These are phyloP conservation scores for Paraplagusia blochii DNA, from an alignment of 2,113 vertebrate species.

Conservation along the genomic window DNA sequence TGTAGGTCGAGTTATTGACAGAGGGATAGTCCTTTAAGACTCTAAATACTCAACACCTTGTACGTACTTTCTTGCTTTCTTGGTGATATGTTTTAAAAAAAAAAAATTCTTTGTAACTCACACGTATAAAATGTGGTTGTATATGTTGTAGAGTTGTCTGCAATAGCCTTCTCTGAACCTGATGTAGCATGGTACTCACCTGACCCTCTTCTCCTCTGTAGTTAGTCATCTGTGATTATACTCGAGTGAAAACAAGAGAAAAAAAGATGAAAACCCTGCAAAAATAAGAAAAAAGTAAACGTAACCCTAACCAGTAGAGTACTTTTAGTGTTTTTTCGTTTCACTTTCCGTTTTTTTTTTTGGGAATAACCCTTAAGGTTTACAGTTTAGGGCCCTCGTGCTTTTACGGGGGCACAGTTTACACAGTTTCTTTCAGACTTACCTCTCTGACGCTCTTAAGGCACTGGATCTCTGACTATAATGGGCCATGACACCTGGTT, in stretches of 20 bases:
- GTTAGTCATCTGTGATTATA: conserved; percentile 71
- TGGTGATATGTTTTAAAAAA: conserved; percentile 85
- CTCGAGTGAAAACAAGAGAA: conserved; percentile 57
- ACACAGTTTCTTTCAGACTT: conserved; percentile 67
- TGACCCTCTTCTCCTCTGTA: conserved; percentile 71
- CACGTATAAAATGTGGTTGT: conserved; percentile 83
- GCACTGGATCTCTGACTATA: conserved; percentile 62
- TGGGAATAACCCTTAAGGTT: conserved; percentile 62
- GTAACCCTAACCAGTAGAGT: conserved; percentile 62
- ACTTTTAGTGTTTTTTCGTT: conserved; percentile 54
- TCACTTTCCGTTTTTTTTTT: conserved; percentile 37
- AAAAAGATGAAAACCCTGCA: conserved; percentile 67
- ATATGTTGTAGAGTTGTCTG: conserved; percentile 87
- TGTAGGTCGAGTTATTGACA: conserved; percentile 77
- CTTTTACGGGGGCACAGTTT: conserved; percentile 63
- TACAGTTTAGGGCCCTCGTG: conserved; percentile 68
- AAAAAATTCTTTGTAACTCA: conserved; percentile 80
- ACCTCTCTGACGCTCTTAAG: conserved; percentile 65
- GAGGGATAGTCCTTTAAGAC: conserved; percentile 85
- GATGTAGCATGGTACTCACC: conserved; percentile 81
- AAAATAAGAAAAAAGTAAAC: conserved; percentile 64
- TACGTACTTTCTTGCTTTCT: conserved; percentile 80
- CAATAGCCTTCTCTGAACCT: conserved; percentile 83
- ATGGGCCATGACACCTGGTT: conserved; percentile 60
- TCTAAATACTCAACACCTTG: conserved; percentile 90